Evolutionary conservation across 2,113 vertebrate genomes (phyloP).

Genomic region (Corynorhinus townsendii): DNA sequence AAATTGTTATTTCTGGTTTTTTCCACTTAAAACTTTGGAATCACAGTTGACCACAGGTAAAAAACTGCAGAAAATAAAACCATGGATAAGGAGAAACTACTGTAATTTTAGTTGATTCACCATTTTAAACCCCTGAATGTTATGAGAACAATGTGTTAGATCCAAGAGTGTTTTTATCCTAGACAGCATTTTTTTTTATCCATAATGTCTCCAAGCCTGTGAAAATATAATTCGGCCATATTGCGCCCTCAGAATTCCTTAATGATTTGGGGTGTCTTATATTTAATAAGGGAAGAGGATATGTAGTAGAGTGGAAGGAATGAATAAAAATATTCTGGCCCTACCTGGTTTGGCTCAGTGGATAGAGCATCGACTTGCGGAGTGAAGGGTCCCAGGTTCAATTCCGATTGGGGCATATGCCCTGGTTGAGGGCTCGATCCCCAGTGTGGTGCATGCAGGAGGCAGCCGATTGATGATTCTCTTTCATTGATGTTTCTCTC

Average conservation of each 20-base stretch:
- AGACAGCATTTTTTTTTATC: not conserved
- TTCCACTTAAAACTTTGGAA: not conserved
- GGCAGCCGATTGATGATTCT: no score
- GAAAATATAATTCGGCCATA: not conserved
- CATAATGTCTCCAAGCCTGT: not conserved
- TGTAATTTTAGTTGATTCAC: not conserved
- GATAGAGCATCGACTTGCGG: no score
- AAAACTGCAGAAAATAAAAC: not conserved
- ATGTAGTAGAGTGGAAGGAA: rapidly evolving
- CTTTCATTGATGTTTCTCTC: no score
- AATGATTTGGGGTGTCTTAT: not conserved
- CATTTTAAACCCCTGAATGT: not conserved
- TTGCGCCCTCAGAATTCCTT: not conserved
- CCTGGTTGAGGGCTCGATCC: no score
- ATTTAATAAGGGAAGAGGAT: not conserved
- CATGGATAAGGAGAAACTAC: not conserved
- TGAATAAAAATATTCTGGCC: not conserved
- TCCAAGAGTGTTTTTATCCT: not conserved
- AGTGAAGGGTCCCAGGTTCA: no score
- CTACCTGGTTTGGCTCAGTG: no score
- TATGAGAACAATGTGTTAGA: not conserved
- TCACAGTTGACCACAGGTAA: not conserved
- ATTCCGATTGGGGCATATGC: no score
- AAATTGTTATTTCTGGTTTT: not conserved
- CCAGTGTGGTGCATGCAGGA: no score